phyloP scores from a whole-genome alignment of 2,113 vertebrate genomes.

The Ciconia maguari region DNA sequence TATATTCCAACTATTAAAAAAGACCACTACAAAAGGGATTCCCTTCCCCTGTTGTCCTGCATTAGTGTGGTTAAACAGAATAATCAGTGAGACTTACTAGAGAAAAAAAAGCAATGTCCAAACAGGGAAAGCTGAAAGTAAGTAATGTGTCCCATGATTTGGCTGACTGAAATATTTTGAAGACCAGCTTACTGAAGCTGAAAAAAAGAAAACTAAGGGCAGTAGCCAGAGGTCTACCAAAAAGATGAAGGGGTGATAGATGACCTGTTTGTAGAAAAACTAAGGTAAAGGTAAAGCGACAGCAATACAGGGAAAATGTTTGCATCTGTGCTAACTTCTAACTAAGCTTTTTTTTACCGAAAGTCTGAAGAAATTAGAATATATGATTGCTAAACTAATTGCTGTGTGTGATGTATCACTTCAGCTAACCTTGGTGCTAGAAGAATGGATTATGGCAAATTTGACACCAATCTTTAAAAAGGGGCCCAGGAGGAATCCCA shows the following conservation, averaged over 20 bases:
- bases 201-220: neutral
- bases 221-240: neutral
- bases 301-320: neutral
- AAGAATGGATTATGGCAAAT: neutral
- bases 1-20: neutral
- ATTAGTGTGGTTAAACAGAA: neutral
- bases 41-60: neutral
- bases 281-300: neutral
- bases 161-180: neutral
- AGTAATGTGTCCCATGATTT: neutral
- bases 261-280: neutral
- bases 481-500: neutral
- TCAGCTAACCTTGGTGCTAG: neutral
- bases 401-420: neutral
- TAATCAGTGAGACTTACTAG: neutral
- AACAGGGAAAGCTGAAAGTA: neutral
- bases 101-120: neutral
- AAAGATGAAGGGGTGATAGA: neutral
- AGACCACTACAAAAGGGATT: neutral
- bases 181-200: neutral
- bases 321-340: neutral
- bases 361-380: neutral
- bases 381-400: neutral
- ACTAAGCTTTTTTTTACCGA: neutral
- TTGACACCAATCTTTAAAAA: neutral